phyloP scores from a whole-genome alignment of 1,140 invertebrate genomes.

The Aphelinus certus region DNA sequence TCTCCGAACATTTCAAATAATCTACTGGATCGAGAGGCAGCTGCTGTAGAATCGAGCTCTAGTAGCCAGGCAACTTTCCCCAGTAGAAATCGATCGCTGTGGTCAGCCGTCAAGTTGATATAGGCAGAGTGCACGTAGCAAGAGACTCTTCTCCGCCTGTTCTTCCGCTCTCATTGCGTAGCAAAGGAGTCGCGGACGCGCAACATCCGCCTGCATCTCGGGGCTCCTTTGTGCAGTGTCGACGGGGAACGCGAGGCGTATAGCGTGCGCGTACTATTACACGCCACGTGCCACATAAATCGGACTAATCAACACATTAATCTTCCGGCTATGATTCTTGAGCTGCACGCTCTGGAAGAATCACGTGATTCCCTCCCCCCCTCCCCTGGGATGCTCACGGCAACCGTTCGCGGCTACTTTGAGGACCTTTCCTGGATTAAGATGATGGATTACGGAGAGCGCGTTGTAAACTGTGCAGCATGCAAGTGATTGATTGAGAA shows the following conservation, averaged over 20 bases:
- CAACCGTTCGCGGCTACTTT: too few relatives aligned
- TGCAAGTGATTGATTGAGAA: too few relatives aligned
- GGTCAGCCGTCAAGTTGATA: conserved; percentile 1
- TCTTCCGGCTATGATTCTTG: conserved; percentile 13
- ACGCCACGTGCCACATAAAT: conserved; percentile 14
- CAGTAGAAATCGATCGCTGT: conserved; percentile 35
- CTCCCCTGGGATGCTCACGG: too few relatives aligned
- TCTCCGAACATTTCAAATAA: too few relatives aligned
- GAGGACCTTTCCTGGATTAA: too few relatives aligned
- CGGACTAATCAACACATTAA: conserved; percentile 33
- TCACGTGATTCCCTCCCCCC: too few relatives aligned
- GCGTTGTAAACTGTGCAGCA: too few relatives aligned
- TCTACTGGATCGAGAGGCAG: too few relatives aligned
- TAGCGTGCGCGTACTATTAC: background rate
- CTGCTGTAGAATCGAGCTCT: too few relatives aligned
- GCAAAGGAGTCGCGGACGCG: background rate
- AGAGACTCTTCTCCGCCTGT: conserved; percentile 6
- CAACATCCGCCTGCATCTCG: conserved; percentile 22
- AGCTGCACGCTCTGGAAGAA: too few relatives aligned
- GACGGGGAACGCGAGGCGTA: conserved; percentile 1
- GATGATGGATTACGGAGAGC: too few relatives aligned
- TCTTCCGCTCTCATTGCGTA: background rate
- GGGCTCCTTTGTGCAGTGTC: conserved; percentile 14
- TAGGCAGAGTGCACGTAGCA: background rate
- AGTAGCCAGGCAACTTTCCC: conserved; percentile 3